Conservation (phyloP, 1,140 invertebrate genomes). For the Pseudobourletiella spinata region DNA sequence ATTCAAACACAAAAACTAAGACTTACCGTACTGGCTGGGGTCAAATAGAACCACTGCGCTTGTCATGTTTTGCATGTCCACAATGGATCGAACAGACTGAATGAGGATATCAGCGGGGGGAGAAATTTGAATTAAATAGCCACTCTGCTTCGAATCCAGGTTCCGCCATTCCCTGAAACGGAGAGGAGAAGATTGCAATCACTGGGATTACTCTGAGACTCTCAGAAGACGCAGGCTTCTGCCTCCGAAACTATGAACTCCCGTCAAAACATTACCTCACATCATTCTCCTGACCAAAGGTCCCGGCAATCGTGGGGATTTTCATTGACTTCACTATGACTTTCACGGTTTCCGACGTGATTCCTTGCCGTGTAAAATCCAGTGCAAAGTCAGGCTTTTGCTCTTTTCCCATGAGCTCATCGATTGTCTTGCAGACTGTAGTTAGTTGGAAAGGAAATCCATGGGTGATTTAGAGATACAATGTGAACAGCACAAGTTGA, state of each 20-base stretch:
- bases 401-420: neutral
- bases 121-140: slow-evolving; percentile 47
- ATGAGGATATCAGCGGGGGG: slow-evolving; percentile 73
- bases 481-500: too few relatives aligned
- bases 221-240: too few relatives aligned
- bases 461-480: too few relatives aligned
- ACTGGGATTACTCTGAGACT: neutral
- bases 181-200: neutral
- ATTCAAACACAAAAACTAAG: too few relatives aligned
- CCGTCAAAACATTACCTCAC: too few relatives aligned
- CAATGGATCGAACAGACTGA: slow-evolving; percentile 68
- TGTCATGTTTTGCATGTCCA: slow-evolving; percentile 69
- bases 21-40: slow-evolving; percentile 64
- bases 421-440: too few relatives aligned
- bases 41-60: slow-evolving; percentile 87
- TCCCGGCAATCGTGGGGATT: slow-evolving; percentile 53
- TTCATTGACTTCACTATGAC: slow-evolving; percentile 66
- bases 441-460: too few relatives aligned
- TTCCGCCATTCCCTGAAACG: slow-evolving; percentile 29
- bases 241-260: too few relatives aligned
- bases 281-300: slow-evolving; percentile 69
- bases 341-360: slow-evolving; percentile 70
- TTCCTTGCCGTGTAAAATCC: slow-evolving; percentile 65
- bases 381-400: slow-evolving; percentile 63
- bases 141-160: slow-evolving; percentile 7